Percentiles rank a stretch among this genome's conserved stretches.
These are phyloP conservation scores for Pterostichus niger DNA, from an alignment of 2,888 invertebrate genomes.

Conservation along the genomic window DNA sequence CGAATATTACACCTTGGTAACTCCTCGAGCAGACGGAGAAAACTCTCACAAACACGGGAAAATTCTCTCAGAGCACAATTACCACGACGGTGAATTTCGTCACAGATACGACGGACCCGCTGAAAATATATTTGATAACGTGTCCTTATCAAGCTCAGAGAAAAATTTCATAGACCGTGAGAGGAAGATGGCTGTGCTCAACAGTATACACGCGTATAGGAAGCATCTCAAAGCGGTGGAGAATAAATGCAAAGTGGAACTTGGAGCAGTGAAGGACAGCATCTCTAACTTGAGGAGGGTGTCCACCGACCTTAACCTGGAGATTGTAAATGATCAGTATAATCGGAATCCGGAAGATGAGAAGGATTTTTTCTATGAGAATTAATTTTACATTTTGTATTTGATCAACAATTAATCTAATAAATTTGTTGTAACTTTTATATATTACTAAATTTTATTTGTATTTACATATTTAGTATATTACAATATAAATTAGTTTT, in stretches of 20 bases:
- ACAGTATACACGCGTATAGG: conserved; percentile 7
- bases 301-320: conserved; percentile 43
- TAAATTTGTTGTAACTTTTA: too few relatives aligned
- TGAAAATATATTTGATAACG: not conserved
- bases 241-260: conserved; percentile 53
- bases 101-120: not conserved
- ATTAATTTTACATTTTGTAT: not conserved
- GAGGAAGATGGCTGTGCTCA: not conserved
- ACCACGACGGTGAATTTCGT: not conserved
- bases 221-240: conserved; percentile 34
- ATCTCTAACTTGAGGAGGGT: conserved; percentile 47
- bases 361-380: conserved; percentile 13
- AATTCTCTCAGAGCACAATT: not conserved
- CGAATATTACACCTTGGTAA: conserved; percentile 18
- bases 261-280: conserved; percentile 51
- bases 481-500: too few relatives aligned
- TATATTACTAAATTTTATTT: too few relatives aligned
- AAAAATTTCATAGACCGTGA: not conserved
- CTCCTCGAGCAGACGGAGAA: not conserved
- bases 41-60: not conserved
- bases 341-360: not conserved
- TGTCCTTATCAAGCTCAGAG: conserved; percentile 6
- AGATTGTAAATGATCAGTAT: not conserved
- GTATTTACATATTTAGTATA: too few relatives aligned
- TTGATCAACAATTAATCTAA: too few relatives aligned